These are phyloP conservation scores for Drosophila kanapiae DNA, from an alignment of 1,140 invertebrate genomes.

Conservation along the genomic window DNA sequence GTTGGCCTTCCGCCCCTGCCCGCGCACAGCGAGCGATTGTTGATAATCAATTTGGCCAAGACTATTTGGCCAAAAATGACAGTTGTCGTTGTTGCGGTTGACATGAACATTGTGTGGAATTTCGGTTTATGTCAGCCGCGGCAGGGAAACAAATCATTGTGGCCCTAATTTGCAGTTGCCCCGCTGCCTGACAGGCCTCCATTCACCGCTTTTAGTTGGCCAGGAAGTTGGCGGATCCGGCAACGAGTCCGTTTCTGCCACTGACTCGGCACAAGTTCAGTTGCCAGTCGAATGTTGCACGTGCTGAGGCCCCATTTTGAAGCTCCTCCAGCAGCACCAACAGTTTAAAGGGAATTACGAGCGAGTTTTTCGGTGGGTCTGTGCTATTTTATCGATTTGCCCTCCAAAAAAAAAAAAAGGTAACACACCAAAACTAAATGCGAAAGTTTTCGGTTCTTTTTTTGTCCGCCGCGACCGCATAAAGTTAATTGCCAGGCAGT, in stretches of 20 bases:
- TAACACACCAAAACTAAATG: slow-evolving; percentile 47
- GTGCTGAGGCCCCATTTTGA: slow-evolving; percentile 48
- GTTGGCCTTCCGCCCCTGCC: slow-evolving; percentile 4
- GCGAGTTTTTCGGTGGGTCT: slow-evolving; percentile 11
- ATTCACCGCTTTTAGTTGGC: slow-evolving; percentile 11
- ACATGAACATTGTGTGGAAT: slow-evolving; percentile 67
- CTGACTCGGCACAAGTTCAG: slow-evolving; percentile 62
- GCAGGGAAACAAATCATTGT: slow-evolving; percentile 60
- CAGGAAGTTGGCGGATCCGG: slow-evolving; percentile 33
- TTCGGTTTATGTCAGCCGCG: slow-evolving; percentile 53
- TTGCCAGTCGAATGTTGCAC: slow-evolving; percentile 59
- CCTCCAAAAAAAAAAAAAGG: slow-evolving; percentile 16
- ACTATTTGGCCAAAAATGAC: slow-evolving; percentile 70
- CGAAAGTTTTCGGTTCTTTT: slow-evolving; percentile 40
- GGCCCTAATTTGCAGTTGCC: slow-evolving; percentile 67
- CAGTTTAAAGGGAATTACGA: slow-evolving; percentile 48
- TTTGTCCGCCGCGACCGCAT: slow-evolving; percentile 9
- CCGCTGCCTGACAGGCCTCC: slow-evolving; percentile 25
- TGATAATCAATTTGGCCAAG: slow-evolving; percentile 78
- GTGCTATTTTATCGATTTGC: slow-evolving; percentile 74
- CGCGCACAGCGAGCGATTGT: slow-evolving; percentile 28
- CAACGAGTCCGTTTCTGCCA: slow-evolving; percentile 42
- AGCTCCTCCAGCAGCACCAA: slow-evolving; percentile 24
- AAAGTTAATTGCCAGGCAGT: slow-evolving; percentile 67
- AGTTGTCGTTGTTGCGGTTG: slow-evolving; percentile 60